A percentile compares a stretch with the other conserved stretches of the same genome.
Evolutionary conservation across 2,888 invertebrate species (phyloP).

Genomic region (Neuroscelio doddi): DNA sequence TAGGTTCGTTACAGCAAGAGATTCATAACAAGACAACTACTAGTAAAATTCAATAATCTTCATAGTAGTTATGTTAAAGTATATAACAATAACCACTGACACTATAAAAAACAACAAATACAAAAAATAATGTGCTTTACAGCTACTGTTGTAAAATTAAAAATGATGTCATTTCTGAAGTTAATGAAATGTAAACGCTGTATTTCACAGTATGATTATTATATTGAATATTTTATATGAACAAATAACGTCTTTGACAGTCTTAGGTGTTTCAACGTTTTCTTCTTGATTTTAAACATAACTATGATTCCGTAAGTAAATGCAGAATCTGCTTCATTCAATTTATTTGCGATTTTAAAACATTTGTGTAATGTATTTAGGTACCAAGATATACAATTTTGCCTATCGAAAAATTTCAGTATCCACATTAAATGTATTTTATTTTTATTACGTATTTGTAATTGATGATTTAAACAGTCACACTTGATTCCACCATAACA

Average conservation of each 20-base stretch:
- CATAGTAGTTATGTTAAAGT: constrained; percentile 7
- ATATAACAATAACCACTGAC: constrained; percentile 4
- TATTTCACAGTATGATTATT: constrained; percentile 1
- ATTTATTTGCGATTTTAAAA: no score
- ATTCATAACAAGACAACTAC: constrained; percentile 11
- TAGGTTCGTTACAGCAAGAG: constrained; percentile 3
- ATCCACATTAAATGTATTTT: no score
- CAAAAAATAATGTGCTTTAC: neutral
- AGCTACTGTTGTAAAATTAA: neutral
- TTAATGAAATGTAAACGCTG: neutral
- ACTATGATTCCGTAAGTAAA: no score
- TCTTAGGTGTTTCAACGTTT: no score
- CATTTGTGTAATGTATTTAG: no score
- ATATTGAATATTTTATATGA: neutral
- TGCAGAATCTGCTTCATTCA: no score
- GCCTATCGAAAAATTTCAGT: no score
- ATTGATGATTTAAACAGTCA: constrained; percentile 7
- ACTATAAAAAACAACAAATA: constrained; percentile 4
- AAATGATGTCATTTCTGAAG: neutral
- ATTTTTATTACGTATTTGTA: neutral
- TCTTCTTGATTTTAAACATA: no score
- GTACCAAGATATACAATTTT: no score
- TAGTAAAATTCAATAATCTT: constrained; percentile 12
- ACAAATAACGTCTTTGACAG: no score
- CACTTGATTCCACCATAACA: constrained; percentile 5